phyloP scores from a whole-genome alignment of 1,140 invertebrate species.

The Catajapyx aquilonaris region DNA sequence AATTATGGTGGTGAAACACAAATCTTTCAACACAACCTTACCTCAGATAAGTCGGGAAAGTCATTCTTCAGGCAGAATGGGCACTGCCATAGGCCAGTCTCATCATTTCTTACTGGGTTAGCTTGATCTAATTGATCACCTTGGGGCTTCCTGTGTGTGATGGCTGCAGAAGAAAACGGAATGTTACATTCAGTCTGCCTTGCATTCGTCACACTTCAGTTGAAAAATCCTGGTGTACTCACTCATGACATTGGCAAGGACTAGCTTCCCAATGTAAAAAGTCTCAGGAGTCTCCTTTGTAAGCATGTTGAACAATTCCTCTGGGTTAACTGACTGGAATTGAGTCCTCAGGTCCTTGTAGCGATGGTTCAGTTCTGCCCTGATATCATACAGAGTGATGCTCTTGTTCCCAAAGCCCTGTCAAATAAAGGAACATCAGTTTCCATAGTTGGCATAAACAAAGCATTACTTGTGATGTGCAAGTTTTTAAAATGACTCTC shows the following conservation, averaged over 20 bases:
- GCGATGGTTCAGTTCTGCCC: constrained; percentile 81
- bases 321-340: constrained; percentile 54
- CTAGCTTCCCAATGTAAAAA: constrained; percentile 78
- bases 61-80: constrained; percentile 91
- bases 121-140: constrained; percentile 85
- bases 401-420: constrained; percentile 87
- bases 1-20: too few species aligned
- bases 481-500: constrained; percentile 5
- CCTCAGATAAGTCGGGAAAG: constrained; percentile 84
- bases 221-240: constrained; percentile 4
- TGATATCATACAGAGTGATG: constrained; percentile 92
- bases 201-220: too few species aligned
- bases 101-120: constrained; percentile 82
- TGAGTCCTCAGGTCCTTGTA: constrained; percentile 82
- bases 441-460: neutral
- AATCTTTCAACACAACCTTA: too few species aligned
- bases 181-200: too few species aligned
- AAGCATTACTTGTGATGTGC: neutral
- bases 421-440: too few species aligned
- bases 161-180: constrained; percentile 22
- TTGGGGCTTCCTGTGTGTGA: constrained; percentile 70
- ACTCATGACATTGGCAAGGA: constrained; percentile 48
- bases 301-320: constrained; percentile 83
- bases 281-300: constrained; percentile 93
- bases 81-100: constrained; percentile 89